Conservation (phyloP, 2,113 vertebrate genomes). For the Dromiciops gliroides region DNA sequence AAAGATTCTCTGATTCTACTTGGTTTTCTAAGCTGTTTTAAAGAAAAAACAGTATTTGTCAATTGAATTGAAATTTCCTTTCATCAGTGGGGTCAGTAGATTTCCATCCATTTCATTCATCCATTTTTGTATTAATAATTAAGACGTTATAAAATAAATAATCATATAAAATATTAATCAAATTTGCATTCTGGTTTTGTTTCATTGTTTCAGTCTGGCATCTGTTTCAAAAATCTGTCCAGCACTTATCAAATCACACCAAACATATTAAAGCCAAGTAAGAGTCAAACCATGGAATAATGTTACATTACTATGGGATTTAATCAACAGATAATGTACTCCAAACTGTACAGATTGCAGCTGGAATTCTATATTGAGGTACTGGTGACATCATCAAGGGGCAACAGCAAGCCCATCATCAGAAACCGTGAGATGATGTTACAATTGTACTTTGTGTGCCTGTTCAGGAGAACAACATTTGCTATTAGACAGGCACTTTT, state of each 20-base stretch:
- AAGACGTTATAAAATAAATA: not conserved
- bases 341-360: not conserved
- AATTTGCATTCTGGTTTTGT: not conserved
- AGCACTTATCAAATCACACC: not conserved
- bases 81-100: not conserved
- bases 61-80: not conserved
- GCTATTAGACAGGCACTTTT: not conserved
- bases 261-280: not conserved
- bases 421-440: accelerated
- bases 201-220: not conserved
- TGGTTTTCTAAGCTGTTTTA: not conserved
- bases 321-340: not conserved
- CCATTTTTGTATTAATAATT: not conserved
- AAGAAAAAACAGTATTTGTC: not conserved
- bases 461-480: not conserved
- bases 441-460: accelerated
- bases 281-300: accelerated
- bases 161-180: not conserved
- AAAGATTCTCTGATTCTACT: no score
- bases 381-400: accelerated
- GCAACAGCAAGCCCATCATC: not conserved
- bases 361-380: not conserved
- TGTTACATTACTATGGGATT: not conserved
- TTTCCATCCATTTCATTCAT: not conserved
- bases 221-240: not conserved